phyloP scores from a whole-genome alignment of 2,113 vertebrate genomes.

The Hypocryptadius cinnamomeus region DNA sequence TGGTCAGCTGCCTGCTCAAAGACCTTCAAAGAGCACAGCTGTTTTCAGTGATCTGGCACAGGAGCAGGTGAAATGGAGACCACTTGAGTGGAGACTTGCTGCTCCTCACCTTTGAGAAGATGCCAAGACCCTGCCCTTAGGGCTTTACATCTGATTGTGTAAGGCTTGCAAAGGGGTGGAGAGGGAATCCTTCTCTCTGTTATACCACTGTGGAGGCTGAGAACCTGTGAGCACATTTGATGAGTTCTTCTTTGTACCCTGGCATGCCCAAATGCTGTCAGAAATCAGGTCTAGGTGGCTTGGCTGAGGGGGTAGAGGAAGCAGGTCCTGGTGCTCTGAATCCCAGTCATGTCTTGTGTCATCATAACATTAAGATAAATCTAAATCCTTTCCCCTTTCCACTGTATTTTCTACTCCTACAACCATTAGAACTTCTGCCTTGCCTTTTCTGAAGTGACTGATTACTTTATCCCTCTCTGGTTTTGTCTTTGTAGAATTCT shows the following conservation, averaged over 20 bases:
- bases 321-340: neutral
- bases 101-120: neutral
- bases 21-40: neutral
- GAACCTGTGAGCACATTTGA: accelerated
- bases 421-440: neutral
- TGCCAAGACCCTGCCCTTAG: neutral
- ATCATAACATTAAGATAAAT: neutral
- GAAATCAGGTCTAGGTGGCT: neutral
- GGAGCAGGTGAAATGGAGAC: neutral
- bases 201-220: neutral
- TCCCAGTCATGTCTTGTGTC: neutral
- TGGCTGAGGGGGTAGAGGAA: neutral
- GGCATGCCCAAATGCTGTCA: neutral
- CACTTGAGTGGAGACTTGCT: neutral
- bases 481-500: slow-evolving; percentile 1
- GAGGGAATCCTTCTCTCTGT: neutral
- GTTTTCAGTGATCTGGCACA: neutral
- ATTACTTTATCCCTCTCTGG: neutral
- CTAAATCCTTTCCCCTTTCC: neutral
- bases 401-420: neutral
- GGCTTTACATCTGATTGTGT: neutral
- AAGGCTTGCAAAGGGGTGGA: neutral
- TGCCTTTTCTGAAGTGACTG: neutral
- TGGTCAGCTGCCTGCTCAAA: neutral
- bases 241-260: neutral